Evolutionary conservation across 2,888 invertebrate genomes (phyloP).

Genomic region (Eurytoma californica): DNA sequence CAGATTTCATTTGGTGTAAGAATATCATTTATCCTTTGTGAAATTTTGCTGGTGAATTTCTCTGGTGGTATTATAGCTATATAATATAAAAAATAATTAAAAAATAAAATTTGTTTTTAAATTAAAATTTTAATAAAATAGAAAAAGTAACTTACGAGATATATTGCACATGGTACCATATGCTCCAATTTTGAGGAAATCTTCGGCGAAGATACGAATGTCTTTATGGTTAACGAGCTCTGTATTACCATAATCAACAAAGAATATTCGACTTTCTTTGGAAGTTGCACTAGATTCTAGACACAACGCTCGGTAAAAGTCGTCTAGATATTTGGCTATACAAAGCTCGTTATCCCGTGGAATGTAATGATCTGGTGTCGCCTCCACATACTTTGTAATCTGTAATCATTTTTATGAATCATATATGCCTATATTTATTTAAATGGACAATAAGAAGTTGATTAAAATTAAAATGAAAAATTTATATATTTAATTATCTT

Average conservation of each 20-base stretch:
- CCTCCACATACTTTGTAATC: slow-evolving; percentile 65
- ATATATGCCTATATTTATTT: no score
- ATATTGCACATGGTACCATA: slow-evolving; percentile 63
- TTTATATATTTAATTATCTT: slow-evolving; percentile 21
- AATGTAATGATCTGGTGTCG: slow-evolving; percentile 64
- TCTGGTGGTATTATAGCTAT: slow-evolving; percentile 57
- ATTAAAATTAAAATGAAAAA: slow-evolving; percentile 1
- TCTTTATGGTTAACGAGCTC: slow-evolving; percentile 64
- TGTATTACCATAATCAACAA: slow-evolving; percentile 70
- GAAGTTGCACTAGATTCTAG: slow-evolving; percentile 54
- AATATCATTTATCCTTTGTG: slow-evolving; percentile 25
- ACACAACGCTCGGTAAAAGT: slow-evolving; percentile 70
- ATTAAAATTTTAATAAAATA: slow-evolving; percentile 16
- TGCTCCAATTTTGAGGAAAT: slow-evolving; percentile 64
- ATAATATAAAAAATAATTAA: slow-evolving; percentile 3
- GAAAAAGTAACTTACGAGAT: slow-evolving; percentile 60
- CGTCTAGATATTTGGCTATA: slow-evolving; percentile 64
- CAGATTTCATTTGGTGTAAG: background rate
- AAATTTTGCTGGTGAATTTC: slow-evolving; percentile 42
- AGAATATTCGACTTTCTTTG: slow-evolving; percentile 62
- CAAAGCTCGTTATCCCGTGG: slow-evolving; percentile 70
- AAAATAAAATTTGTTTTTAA: background rate
- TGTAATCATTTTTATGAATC: slow-evolving; percentile 43
- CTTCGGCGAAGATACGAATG: slow-evolving; percentile 68
- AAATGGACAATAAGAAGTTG: no score